A percentile compares a stretch with the other conserved stretches of the same genome.
Evolutionary conservation across 2,113 vertebrate species (phyloP).

Genomic region (Alces alces): DNA sequence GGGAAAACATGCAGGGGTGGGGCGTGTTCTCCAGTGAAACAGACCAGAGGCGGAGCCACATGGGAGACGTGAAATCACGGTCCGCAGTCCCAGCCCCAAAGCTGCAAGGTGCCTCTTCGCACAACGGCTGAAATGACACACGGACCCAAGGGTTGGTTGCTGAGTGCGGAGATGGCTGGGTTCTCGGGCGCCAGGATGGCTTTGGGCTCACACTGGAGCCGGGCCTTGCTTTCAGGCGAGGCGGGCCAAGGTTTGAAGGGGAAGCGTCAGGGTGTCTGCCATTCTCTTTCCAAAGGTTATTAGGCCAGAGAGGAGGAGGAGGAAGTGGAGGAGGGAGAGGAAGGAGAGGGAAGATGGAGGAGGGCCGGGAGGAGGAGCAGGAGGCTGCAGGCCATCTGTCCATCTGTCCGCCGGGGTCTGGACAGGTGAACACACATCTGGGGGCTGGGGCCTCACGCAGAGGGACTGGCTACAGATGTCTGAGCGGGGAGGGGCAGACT

Average conservation of each 20-base stretch:
- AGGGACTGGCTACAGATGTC: accelerated
- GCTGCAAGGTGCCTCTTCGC: accelerated
- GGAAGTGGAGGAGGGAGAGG: too few relatives aligned
- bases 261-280: accelerated
- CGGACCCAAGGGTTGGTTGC: accelerated
- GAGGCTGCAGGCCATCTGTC: accelerated
- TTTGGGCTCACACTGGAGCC: accelerated
- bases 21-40: accelerated
- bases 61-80: accelerated
- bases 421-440: neutral
- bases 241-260: accelerated
- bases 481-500: neutral
- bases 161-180: accelerated
- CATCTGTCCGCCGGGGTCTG: neutral
- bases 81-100: accelerated
- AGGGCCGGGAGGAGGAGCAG: neutral
- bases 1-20: neutral
- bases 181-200: neutral
- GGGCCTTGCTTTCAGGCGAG: neutral
- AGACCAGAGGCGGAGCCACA: accelerated
- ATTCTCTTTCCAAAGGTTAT: neutral
- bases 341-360: neutral
- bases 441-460: neutral
- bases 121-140: accelerated
- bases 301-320: neutral